A percentile compares a stretch with the other conserved stretches of the same genome.
Conservation (phyloP, 2,888 invertebrate species). For the Trichopoda pennipes region DNA sequence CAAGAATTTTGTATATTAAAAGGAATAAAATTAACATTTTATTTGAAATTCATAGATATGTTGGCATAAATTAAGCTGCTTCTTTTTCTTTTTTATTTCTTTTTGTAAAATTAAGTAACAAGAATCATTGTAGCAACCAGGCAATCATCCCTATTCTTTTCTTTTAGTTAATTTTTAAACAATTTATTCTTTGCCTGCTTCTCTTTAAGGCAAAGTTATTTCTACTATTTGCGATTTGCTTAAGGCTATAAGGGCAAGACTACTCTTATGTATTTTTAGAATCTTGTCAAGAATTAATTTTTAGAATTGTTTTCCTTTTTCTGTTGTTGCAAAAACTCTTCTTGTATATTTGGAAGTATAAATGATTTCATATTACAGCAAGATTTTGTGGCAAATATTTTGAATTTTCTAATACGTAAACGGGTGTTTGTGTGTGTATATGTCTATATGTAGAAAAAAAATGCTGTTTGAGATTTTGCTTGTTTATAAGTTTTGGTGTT, state of each 20-base stretch:
- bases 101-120: neutral
- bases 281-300: constrained; percentile 60
- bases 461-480: constrained; percentile 9
- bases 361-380: constrained; percentile 61
- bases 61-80: constrained; percentile 60
- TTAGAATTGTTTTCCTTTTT: constrained; percentile 29
- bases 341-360: constrained; percentile 10
- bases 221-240: neutral
- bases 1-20: constrained; percentile 2
- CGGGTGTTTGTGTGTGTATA: neutral
- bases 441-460: constrained; percentile 3
- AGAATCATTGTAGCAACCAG: constrained; percentile 18
- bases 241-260: neutral
- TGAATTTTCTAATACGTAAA: constrained; percentile 44
- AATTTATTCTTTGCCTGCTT: constrained; percentile 34
- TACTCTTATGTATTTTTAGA: constrained; percentile 22
- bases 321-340: constrained; percentile 24
- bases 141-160: constrained; percentile 10
- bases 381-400: constrained; percentile 66
- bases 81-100: neutral
- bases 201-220: constrained; percentile 9
- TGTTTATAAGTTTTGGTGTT: constrained; percentile 44
- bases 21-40: constrained; percentile 60
- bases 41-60: constrained; percentile 67
- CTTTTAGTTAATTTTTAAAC: constrained; percentile 34